Conservation (phyloP, 53 echinoderm and acorn worm genomes). For the Apostichopus leukothele region DNA sequence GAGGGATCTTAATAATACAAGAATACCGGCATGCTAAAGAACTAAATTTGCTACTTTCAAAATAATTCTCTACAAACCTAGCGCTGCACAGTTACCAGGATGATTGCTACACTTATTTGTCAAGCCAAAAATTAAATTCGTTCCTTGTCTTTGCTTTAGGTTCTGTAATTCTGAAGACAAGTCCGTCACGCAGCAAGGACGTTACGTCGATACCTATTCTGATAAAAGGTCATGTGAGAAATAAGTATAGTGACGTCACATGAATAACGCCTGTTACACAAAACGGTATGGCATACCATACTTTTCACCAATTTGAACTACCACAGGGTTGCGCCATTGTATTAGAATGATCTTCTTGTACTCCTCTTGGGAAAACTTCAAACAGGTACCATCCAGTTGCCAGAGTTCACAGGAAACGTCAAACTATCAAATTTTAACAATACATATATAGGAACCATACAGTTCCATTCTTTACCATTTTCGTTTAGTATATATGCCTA, state of each 20-base stretch:
- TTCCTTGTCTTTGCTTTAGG: not conserved
- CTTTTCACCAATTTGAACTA: too few relatives aligned
- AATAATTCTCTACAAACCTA: not conserved
- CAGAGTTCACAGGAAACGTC: too few relatives aligned
- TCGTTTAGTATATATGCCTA: too few relatives aligned
- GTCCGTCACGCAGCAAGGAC: not conserved
- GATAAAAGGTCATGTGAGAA: slow-evolving; percentile 39
- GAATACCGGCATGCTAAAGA: not conserved
- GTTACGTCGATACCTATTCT: slow-evolving; percentile 22
- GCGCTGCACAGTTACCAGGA: not conserved
- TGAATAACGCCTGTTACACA: not conserved
- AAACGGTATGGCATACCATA: too few relatives aligned
- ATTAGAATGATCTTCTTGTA: too few relatives aligned
- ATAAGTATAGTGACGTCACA: slow-evolving; percentile 23
- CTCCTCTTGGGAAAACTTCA: too few relatives aligned
- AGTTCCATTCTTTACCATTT: too few relatives aligned
- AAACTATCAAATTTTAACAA: too few relatives aligned
- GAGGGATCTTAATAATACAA: not conserved
- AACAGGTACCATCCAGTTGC: too few relatives aligned
- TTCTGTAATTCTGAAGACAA: not conserved
- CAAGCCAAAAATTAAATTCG: not conserved
- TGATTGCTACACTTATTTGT: not conserved
- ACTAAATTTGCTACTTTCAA: not conserved
- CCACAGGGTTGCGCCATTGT: too few relatives aligned
- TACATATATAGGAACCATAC: too few relatives aligned